A percentile compares a stretch with the other conserved stretches of the same genome.
These are phyloP conservation scores for Troilus luridus DNA, from an alignment of 2,888 invertebrate genomes.

Conservation along the genomic window DNA sequence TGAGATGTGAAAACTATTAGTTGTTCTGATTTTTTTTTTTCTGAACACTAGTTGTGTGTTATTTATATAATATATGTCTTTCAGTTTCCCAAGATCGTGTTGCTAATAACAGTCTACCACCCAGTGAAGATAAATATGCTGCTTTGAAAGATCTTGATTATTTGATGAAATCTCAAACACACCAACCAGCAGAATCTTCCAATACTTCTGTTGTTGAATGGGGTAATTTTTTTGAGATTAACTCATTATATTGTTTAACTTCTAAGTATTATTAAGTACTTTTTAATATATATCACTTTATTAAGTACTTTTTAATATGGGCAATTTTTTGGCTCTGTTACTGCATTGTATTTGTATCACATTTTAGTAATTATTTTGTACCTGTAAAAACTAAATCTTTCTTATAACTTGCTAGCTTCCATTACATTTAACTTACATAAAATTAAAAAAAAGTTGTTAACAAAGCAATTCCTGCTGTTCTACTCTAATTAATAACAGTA, in stretches of 20 bases:
- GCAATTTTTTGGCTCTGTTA: not conserved
- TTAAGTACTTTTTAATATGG: too few species aligned
- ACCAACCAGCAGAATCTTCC: slow-evolving; percentile 52
- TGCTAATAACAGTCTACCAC: slow-evolving; percentile 66
- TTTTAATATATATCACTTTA: too few species aligned
- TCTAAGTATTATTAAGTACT: not conserved
- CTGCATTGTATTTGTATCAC: not conserved
- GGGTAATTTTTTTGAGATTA: slow-evolving; percentile 57
- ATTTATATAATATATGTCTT: not conserved
- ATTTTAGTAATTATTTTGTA: not conserved
- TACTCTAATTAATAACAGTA: too few species aligned
- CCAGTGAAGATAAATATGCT: slow-evolving; percentile 91
- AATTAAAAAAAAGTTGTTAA: too few species aligned
- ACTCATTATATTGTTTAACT: not conserved
- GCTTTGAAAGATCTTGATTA: slow-evolving; percentile 93
- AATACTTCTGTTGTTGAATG: slow-evolving; percentile 55
- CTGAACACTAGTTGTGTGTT: not conserved
- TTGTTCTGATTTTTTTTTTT: not conserved
- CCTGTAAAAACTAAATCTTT: not conserved
- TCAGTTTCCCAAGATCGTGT: slow-evolving; percentile 30
- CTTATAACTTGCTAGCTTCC: not conserved
- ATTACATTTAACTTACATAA: not conserved
- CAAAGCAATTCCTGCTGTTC: too few species aligned
- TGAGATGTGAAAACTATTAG: too few species aligned
- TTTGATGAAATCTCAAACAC: slow-evolving; percentile 71